These are phyloP conservation scores for Acleris emargana DNA, from an alignment of 2,888 invertebrate genomes.

Conservation along the genomic window DNA sequence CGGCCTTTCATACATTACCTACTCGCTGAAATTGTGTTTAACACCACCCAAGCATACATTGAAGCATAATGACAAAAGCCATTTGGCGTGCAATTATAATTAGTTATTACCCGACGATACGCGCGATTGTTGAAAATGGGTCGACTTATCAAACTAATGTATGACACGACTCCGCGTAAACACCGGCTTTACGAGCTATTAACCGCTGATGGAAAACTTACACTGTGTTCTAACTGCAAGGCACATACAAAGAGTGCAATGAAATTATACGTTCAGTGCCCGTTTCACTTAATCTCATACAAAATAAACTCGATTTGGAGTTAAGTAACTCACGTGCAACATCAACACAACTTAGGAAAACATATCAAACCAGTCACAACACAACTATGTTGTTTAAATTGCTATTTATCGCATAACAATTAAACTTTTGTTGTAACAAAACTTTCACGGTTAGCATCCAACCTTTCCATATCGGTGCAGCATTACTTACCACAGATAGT, in stretches of 20 bases:
- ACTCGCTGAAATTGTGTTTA: not conserved
- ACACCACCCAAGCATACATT: constrained; percentile 3
- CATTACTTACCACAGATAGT: constrained; percentile 59
- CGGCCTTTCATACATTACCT: not conserved
- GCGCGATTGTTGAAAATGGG: constrained; percentile 61
- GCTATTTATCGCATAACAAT: constrained; percentile 1
- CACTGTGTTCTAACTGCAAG: constrained; percentile 39
- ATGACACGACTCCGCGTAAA: constrained; percentile 60
- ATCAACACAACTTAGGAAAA: not conserved
- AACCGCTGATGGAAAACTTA: constrained; percentile 44
- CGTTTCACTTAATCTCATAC: no score
- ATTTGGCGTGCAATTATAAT: constrained; percentile 47
- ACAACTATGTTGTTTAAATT: not conserved
- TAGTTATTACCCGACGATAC: constrained; percentile 43
- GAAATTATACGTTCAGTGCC: constrained; percentile 1
- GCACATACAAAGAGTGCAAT: constrained; percentile 28
- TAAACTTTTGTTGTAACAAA: constrained; percentile 14
- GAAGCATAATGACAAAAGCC: constrained; percentile 48
- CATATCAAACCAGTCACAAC: not conserved
- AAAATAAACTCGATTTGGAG: no score
- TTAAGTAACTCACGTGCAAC: not conserved
- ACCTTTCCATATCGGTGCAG: constrained; percentile 56
- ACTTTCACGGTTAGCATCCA: constrained; percentile 60
- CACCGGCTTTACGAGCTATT: constrained; percentile 48
- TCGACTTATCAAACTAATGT: constrained; percentile 63